phyloP scores from a whole-genome alignment of 2,888 invertebrate genomes.

The Perithous albicinctus region DNA sequence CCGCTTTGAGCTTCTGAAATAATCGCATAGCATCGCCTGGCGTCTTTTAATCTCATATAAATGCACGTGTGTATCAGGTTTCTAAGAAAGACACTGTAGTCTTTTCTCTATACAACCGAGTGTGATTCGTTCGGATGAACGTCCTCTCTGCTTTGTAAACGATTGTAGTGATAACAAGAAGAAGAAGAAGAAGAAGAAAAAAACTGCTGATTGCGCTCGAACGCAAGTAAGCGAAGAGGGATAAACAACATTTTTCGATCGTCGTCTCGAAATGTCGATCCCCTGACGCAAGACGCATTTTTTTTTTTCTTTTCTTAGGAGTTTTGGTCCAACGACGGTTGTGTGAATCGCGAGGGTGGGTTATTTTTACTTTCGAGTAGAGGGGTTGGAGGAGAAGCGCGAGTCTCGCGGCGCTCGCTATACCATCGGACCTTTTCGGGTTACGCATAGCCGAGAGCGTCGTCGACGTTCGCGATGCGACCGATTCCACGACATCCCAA shows the following conservation, averaged over 20 bases:
- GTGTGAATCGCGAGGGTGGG: conserved; percentile 74
- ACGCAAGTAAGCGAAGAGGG: neutral
- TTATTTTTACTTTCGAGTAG: conserved; percentile 81
- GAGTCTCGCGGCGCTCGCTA: conserved; percentile 61
- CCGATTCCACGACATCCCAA: conserved; percentile 58
- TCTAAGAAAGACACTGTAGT: conserved; percentile 41
- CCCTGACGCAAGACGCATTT: conserved; percentile 61
- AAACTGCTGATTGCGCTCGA: neutral
- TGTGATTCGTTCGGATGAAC: conserved; percentile 35
- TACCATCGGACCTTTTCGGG: conserved; percentile 83
- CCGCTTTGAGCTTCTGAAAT: conserved; percentile 29
- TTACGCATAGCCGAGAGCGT: conserved; percentile 77
- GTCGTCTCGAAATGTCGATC: conserved; percentile 43
- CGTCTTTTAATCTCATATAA: conserved; percentile 31
- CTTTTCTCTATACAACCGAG: conserved; percentile 3
- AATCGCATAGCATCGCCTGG: conserved; percentile 44
- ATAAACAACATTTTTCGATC: conserved; percentile 38
- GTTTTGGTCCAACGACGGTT: conserved; percentile 44
- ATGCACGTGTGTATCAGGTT: conserved; percentile 46
- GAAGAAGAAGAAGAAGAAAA: conserved; percentile 3
- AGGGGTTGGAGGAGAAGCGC: conserved; percentile 70
- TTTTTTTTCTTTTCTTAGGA: too few relatives aligned
- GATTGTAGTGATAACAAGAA: neutral
- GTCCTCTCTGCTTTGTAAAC: neutral
- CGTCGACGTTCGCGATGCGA: conserved; percentile 68